phyloP scores from a whole-genome alignment of 2,113 vertebrate species.

The Pelvicachromis taeniatus region DNA sequence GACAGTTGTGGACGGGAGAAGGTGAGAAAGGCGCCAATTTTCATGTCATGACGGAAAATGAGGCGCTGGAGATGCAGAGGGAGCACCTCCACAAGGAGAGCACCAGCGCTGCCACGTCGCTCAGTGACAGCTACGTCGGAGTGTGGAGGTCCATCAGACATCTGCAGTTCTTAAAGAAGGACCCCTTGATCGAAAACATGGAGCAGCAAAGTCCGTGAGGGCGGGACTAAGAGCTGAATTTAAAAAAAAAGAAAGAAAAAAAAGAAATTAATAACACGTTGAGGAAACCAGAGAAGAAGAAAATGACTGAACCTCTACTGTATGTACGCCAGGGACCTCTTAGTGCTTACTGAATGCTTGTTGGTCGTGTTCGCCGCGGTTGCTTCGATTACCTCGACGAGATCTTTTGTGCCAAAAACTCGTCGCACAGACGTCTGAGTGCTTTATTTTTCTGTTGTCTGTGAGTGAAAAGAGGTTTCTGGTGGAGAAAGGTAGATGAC shows the following conservation, averaged over 20 bases:
- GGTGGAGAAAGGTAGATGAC: not conserved
- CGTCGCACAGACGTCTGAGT: not conserved
- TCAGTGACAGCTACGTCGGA: constrained; percentile 82
- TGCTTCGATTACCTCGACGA: not conserved
- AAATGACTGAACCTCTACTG: not conserved
- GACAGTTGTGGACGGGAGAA: constrained; percentile 29
- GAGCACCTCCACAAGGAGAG: constrained; percentile 44
- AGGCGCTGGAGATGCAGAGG: constrained; percentile 66
- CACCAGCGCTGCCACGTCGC: constrained; percentile 37
- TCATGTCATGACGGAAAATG: constrained; percentile 40
- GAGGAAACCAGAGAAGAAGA: not conserved
- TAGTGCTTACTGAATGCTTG: not conserved
- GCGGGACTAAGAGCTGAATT: not conserved
- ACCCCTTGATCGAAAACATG: constrained; percentile 88
- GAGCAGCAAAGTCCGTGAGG: constrained; percentile 88
- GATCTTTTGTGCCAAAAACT: not conserved
- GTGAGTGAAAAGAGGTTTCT: not conserved
- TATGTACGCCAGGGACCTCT: not conserved
- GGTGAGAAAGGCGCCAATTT: not conserved
- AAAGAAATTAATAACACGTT: not conserved
- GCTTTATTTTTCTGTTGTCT: not conserved
- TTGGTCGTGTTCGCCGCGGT: not conserved
- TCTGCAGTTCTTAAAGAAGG: constrained; percentile 84
- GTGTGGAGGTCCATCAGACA: constrained; percentile 89
- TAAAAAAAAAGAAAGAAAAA: not conserved